Percentiles rank a stretch among this genome's conserved stretches.
phyloP scores from a whole-genome alignment of 2,888 invertebrate species.

The Polylopha cassiicola region DNA sequence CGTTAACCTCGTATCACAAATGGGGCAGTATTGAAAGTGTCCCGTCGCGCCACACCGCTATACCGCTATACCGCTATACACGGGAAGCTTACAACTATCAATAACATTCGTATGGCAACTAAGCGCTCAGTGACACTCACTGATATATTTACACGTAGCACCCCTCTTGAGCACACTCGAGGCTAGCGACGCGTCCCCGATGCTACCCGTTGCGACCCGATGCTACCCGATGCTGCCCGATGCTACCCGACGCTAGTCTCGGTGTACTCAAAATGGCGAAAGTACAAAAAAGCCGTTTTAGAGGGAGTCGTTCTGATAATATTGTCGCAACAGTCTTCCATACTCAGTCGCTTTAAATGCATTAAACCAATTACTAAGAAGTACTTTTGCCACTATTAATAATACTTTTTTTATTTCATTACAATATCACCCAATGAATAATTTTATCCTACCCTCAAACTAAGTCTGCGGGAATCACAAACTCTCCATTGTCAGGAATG shows the following conservation, averaged over 20 bases:
- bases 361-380: slow-evolving; percentile 39
- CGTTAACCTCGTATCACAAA: slow-evolving; percentile 1
- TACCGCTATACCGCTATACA: slow-evolving; percentile 34
- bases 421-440: slow-evolving; percentile 71
- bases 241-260: neutral
- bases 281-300: slow-evolving; percentile 18
- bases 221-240: neutral
- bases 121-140: slow-evolving; percentile 66
- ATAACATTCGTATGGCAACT: slow-evolving; percentile 74
- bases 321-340: slow-evolving; percentile 64
- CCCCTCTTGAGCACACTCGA: slow-evolving; percentile 22
- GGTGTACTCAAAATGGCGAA: slow-evolving; percentile 12
- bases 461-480: slow-evolving; percentile 45
- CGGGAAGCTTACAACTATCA: slow-evolving; percentile 55
- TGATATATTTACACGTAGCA: slow-evolving; percentile 63
- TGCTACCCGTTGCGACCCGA: neutral
- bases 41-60: slow-evolving; percentile 30
- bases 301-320: slow-evolving; percentile 31
- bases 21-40: slow-evolving; percentile 7
- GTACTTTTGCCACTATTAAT: slow-evolving; percentile 61
- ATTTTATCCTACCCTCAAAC: slow-evolving; percentile 46
- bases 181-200: no score
- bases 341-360: slow-evolving; percentile 63
- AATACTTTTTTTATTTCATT: slow-evolving; percentile 61
- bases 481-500: slow-evolving; percentile 71